These are phyloP conservation scores for Yponomeuta sedellus DNA, from an alignment of 2,888 invertebrate genomes.

Conservation along the genomic window DNA sequence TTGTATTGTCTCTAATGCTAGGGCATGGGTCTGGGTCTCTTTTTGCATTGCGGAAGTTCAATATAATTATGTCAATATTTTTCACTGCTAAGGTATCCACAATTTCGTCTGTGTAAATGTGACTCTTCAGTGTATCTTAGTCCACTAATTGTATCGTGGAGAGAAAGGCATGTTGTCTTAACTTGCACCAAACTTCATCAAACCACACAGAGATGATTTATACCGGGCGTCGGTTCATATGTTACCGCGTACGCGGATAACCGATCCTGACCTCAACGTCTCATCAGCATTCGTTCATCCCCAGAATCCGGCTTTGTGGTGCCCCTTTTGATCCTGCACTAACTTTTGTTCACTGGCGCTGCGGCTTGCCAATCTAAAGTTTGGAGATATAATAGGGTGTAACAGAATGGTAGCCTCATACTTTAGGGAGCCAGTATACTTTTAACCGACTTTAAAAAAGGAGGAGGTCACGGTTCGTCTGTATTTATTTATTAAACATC, in stretches of 20 bases:
- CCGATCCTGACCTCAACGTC: slow-evolving; percentile 58
- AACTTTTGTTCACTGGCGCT: slow-evolving; percentile 15
- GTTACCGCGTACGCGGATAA: slow-evolving; percentile 51
- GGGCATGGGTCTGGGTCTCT: too few relatives aligned
- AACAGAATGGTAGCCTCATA: background rate
- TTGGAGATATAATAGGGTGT: background rate
- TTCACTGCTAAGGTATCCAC: too few relatives aligned
- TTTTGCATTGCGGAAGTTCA: too few relatives aligned
- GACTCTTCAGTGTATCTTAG: too few relatives aligned
- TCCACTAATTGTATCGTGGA: too few relatives aligned
- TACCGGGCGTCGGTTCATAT: slow-evolving; percentile 54
- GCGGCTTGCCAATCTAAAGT: slow-evolving; percentile 4
- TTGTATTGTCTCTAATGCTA: too few relatives aligned
- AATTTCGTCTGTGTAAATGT: too few relatives aligned
- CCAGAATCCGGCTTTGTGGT: slow-evolving; percentile 33
- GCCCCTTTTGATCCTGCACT: slow-evolving; percentile 18
- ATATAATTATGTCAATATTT: too few relatives aligned
- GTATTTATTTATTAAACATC: too few relatives aligned
- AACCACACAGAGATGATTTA: slow-evolving; percentile 60
- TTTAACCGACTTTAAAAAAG: background rate
- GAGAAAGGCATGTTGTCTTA: background rate
- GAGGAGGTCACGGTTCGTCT: background rate
- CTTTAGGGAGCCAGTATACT: background rate
- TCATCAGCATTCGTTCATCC: slow-evolving; percentile 59
- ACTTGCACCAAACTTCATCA: slow-evolving; percentile 31